Conservation (phyloP, 1,140 invertebrate genomes). For the Ostrea edulis region DNA sequence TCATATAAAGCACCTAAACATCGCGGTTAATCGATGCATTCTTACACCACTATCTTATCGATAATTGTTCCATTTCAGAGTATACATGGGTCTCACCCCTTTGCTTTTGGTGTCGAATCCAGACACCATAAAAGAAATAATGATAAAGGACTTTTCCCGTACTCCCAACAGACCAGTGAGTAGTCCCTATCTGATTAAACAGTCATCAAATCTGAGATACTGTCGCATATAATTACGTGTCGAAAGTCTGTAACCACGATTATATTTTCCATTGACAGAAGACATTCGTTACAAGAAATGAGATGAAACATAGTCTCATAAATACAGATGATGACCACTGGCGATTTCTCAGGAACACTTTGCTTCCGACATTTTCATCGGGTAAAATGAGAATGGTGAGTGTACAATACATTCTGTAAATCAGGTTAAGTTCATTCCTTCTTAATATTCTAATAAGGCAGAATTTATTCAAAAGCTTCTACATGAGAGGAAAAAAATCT, state of each 20-base stretch:
- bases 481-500: too few species aligned
- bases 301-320: background rate
- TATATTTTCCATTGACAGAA: background rate
- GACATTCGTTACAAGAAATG: background rate
- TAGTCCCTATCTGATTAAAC: background rate
- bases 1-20: background rate
- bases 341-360: constrained; percentile 22
- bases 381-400: constrained; percentile 45
- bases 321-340: constrained; percentile 34
- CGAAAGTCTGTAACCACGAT: background rate
- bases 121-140: constrained; percentile 22
- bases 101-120: constrained; percentile 15
- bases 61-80: background rate
- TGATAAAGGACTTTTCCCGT: constrained; percentile 15
- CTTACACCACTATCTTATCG: background rate
- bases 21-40: background rate
- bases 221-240: too few species aligned
- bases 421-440: too few species aligned
- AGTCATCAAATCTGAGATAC: too few species aligned
- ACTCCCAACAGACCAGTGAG: constrained; percentile 29
- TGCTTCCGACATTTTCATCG: constrained; percentile 42
- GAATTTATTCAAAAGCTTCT: too few species aligned
- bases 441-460: too few species aligned
- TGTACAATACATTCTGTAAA: background rate
- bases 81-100: constrained; percentile 20